phyloP scores from a whole-genome alignment of 1,140 invertebrate species.

The Pachyrhynchus sulphureomaculatus region DNA sequence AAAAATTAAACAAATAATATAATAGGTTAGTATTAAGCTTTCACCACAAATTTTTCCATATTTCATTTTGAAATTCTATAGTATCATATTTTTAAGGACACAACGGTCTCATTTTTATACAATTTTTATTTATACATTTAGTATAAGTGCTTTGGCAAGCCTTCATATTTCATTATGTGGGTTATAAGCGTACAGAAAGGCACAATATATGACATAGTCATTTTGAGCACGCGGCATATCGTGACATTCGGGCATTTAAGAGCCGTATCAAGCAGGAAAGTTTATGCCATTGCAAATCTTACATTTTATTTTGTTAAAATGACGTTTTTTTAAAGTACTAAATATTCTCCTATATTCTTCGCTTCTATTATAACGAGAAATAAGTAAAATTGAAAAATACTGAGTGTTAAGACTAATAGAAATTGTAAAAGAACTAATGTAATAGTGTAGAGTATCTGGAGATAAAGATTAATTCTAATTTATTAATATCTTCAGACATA shows the following conservation, averaged over 20 bases:
- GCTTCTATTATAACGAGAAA: too few species aligned
- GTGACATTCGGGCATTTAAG: constrained; percentile 26
- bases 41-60: constrained; percentile 10
- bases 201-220: constrained; percentile 24
- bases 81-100: constrained; percentile 7
- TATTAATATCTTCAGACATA: too few species aligned
- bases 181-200: constrained; percentile 22
- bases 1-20: too few species aligned
- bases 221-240: constrained; percentile 25
- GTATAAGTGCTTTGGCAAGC: constrained; percentile 23
- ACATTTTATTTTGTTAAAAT: constrained; percentile 20
- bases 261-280: constrained; percentile 24
- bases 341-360: too few species aligned
- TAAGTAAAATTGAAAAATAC: too few species aligned
- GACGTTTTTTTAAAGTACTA: constrained; percentile 8
- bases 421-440: too few species aligned
- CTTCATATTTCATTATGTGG: constrained; percentile 26
- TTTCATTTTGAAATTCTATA: constrained; percentile 18
- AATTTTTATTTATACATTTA: constrained; percentile 30
- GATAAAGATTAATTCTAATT: too few species aligned
- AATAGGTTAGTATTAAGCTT: constrained; percentile 7
- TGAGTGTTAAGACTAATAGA: too few species aligned
- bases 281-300: constrained; percentile 26
- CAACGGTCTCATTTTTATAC: constrained; percentile 26
- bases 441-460: too few species aligned